Evolutionary conservation across 2,888 invertebrate genomes (phyloP).

Genomic region (Netelia inedita): DNA sequence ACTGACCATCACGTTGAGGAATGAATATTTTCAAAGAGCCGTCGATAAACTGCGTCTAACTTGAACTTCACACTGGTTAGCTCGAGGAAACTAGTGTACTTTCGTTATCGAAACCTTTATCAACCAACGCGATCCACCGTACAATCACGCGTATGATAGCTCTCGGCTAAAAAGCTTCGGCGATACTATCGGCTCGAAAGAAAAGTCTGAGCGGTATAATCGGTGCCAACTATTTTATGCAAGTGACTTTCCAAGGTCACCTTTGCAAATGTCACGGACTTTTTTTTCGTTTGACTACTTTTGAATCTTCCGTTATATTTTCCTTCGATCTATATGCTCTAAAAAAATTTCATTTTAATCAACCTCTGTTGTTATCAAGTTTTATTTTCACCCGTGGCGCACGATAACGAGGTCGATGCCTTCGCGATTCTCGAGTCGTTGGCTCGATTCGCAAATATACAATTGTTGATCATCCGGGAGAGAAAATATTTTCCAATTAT

Average conservation of each 20-base stretch:
- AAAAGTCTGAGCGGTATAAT: constrained; percentile 33
- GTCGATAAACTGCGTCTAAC: neutral
- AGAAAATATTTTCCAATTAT: too few species aligned
- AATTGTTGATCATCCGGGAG: too few species aligned
- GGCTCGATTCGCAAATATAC: too few species aligned
- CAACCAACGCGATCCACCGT: constrained; percentile 15
- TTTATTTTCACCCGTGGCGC: too few species aligned
- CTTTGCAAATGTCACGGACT: constrained; percentile 55
- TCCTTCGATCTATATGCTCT: neutral
- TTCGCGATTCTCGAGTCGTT: too few species aligned
- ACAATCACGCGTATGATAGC: constrained; percentile 17
- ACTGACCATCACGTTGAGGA: neutral
- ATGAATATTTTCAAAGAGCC: neutral
- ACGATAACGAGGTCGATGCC: too few species aligned
- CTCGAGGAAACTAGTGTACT: neutral
- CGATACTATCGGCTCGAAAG: constrained; percentile 23
- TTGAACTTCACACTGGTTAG: constrained; percentile 1
- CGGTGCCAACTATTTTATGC: constrained; percentile 63
- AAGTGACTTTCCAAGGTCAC: constrained; percentile 57
- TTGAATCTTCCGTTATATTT: constrained; percentile 3
- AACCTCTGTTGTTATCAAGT: too few species aligned
- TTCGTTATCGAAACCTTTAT: constrained; percentile 12
- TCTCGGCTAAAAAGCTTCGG: constrained; percentile 1
- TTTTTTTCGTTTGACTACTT: constrained; percentile 14
- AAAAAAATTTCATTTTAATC: too few species aligned